Conservation (phyloP, 1,140 invertebrate genomes). For the Portunus trituberculatus region DNA sequence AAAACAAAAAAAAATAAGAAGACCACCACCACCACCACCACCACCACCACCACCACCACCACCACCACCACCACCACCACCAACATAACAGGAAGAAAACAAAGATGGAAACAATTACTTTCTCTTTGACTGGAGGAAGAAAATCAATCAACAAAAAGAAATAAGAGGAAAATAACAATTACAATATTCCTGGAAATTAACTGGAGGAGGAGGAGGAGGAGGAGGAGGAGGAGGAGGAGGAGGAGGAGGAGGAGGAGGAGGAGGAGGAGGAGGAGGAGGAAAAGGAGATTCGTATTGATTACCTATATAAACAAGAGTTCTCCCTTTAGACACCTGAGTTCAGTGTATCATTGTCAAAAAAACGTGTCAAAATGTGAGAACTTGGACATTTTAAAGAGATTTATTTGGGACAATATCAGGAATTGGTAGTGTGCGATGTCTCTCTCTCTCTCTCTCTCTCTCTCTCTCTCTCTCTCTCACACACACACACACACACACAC, state of each 20-base stretch:
- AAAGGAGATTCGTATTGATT: no score
- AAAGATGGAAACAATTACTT: not conserved
- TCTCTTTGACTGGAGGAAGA: not conserved
- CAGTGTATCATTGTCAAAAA: no score
- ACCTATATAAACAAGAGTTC: no score
- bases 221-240: conserved; percentile 16
- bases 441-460: no score
- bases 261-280: not conserved
- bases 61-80: not conserved
- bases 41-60: not conserved
- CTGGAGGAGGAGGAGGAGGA: not conserved
- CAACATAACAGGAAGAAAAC: not conserved
- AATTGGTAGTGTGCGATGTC: no score
- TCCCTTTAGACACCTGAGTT: no score
- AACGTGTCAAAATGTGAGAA: no score
- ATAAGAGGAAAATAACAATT: not conserved
- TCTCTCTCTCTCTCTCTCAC: no score
- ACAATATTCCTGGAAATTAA: not conserved
- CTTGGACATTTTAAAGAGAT: no score
- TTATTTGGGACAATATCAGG: no score
- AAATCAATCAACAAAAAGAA: not conserved
- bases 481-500: no score
- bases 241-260: not conserved
- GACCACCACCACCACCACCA: no score
- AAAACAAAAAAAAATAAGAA: not conserved